Evolutionary conservation across 2,113 vertebrate species (phyloP), one percentile per base, ranked within the genome.

Genomic region (Melanocharis versteri): DNA sequence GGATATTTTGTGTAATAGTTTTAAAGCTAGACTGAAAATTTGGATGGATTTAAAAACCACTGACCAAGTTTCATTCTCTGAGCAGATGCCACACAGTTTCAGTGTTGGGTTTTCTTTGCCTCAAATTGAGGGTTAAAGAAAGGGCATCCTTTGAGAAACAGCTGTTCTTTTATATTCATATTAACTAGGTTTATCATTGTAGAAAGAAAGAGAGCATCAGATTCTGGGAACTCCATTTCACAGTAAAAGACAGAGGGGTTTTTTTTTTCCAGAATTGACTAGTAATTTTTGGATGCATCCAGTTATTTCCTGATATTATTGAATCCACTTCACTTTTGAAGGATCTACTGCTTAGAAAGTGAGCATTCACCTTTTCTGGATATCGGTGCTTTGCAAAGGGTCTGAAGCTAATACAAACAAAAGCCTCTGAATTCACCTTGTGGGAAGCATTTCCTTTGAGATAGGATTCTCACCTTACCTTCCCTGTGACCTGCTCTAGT

Each of bases 1-100:
- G 39, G 27, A 40, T 0, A 1, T 54, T 76, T 62, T 37, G 22
- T 1, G 0, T 44, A 35, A 19, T 31, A 62, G 6, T 57, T 69
- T 73, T 54, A 66, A 90, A 87, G 50, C n/a, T 51, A 85, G 39
- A 60, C n/a, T 61, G 78, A 93, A 90, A 91, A 78, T 48, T 4
- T 48, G 31, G 40, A 47, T 90, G 37, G 20, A 75, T 92, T 83
- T 81, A 80, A 87, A 96, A 94, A 92, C 83, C 80, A 50, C 93
- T 77, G 66, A 60, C 35, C 54, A 64, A 50, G 83, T 96, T 96
- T 95, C 56, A 1, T 65, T 95, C 78, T 81, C 64, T 66, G 37
- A 75, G 70, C 79, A 47, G 22, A 56, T 91, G 93, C 65, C 89
- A 79, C 54, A 48, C 23, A 60, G 58, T 94, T 95, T 96, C 69